Evolutionary conservation across 2,797 vertebrate genomes (phyloP).

Genomic region (Coccyzus lansbergi): DNA sequence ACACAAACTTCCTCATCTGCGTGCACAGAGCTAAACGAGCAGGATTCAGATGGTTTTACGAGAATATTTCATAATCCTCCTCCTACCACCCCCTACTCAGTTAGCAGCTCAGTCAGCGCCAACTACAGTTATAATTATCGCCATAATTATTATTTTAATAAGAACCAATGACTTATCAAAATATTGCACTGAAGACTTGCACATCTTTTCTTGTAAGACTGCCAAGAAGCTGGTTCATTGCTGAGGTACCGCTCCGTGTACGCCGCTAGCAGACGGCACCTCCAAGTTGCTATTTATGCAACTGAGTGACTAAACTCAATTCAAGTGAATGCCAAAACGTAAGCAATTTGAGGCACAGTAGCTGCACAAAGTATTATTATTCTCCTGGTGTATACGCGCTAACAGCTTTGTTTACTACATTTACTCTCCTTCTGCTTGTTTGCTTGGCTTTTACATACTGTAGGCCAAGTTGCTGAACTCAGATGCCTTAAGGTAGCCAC

Average conservation of each 20-base stretch:
- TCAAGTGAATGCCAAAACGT: constrained; percentile 15
- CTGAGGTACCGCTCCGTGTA: neutral
- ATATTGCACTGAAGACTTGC: constrained; percentile 18
- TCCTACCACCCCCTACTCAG: neutral
- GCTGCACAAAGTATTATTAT: constrained; percentile 47
- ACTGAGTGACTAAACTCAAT: constrained; percentile 42
- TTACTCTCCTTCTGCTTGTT: constrained; percentile 31
- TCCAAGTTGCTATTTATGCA: constrained; percentile 61
- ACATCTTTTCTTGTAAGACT: constrained; percentile 5
- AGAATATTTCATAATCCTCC: constrained; percentile 32
- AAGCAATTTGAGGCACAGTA: constrained; percentile 47
- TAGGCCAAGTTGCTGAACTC: neutral
- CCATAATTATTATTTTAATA: constrained; percentile 76
- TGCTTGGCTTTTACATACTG: neutral
- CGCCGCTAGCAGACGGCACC: neutral
- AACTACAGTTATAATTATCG: constrained; percentile 56
- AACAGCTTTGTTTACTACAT: constrained; percentile 68
- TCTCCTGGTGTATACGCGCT: constrained; percentile 21
- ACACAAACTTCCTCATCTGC: neutral
- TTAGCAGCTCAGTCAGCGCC: constrained; percentile 59
- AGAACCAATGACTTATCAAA: constrained; percentile 72
- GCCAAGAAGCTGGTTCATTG: neutral
- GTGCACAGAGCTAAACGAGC: neutral
- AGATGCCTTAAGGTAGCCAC: neutral
- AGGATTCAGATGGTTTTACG: neutral